Conservation (phyloP, 2,888 invertebrate species). For the Ornithoptera alexandrae region DNA sequence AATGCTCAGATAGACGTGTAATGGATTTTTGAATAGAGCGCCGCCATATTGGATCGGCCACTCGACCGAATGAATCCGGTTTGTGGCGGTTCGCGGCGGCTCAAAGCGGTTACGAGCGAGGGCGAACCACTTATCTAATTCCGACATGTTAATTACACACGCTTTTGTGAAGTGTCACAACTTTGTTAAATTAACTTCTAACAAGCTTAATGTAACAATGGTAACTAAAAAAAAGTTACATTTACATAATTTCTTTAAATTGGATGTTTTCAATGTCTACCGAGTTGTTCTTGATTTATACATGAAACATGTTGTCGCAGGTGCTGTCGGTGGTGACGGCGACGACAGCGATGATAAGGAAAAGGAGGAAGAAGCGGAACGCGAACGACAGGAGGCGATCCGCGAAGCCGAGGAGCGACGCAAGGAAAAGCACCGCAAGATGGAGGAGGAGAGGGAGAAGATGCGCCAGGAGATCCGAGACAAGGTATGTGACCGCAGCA, state of each 20-base stretch:
- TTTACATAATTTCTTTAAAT: too few relatives aligned
- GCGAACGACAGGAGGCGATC: constrained; percentile 98
- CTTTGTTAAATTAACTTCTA: background rate
- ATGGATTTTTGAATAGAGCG: constrained; percentile 35
- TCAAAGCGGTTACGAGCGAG: constrained; percentile 37
- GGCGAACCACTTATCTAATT: constrained; percentile 29
- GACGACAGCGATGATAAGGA: constrained; percentile 97
- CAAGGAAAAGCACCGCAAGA: constrained; percentile 99
- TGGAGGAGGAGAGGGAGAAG: constrained; percentile 99
- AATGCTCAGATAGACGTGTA: constrained; percentile 24
- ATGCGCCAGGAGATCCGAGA: constrained; percentile 99
- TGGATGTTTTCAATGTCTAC: too few relatives aligned
- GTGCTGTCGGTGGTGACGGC: constrained; percentile 93
- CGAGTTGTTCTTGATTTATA: background rate
- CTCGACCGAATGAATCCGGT: constrained; percentile 49
- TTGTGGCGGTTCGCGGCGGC: constrained; percentile 36
- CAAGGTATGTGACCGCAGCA: constrained; percentile 86
- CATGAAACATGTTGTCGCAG: constrained; percentile 68
- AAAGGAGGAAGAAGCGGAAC: constrained; percentile 98
- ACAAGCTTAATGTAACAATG: background rate
- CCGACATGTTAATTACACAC: background rate
- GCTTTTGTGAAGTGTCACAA: background rate
- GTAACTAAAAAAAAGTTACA: background rate
- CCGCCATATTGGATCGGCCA: constrained; percentile 54
- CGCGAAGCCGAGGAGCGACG: constrained; percentile 98